These are phyloP conservation scores for Zhuqinia jingwanae DNA, from an alignment of 2,888 invertebrate species.

Conservation along the genomic window DNA sequence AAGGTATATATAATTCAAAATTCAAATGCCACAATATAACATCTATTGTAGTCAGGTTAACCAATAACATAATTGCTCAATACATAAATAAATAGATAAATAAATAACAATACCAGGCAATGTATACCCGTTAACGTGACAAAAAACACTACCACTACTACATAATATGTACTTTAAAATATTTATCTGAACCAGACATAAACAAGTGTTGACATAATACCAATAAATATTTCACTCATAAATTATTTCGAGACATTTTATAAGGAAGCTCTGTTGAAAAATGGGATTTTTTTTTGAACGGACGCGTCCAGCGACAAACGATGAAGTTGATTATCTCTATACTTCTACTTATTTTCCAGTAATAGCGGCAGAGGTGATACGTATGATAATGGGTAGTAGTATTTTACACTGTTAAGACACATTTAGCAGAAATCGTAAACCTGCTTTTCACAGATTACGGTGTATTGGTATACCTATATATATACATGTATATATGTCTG, in stretches of 20 bases:
- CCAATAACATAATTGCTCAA: too few relatives aligned
- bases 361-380: constrained; percentile 14
- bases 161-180: too few relatives aligned
- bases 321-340: too few relatives aligned
- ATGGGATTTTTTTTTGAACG: background rate
- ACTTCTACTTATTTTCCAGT: too few relatives aligned
- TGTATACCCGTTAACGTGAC: too few relatives aligned
- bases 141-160: too few relatives aligned
- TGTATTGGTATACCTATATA: background rate
- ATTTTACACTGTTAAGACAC: constrained; percentile 22
- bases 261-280: constrained; percentile 33
- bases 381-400: background rate
- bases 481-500: background rate
- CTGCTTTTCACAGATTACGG: background rate
- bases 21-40: too few relatives aligned
- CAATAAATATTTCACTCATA: background rate
- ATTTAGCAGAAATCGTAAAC: constrained; percentile 1
- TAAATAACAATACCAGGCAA: too few relatives aligned
- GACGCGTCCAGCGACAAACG: constrained; percentile 1
- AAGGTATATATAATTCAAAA: too few relatives aligned
- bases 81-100: too few relatives aligned
- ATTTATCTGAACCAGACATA: too few relatives aligned
- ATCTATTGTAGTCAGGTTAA: too few relatives aligned
- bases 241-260: background rate
- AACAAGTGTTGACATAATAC: background rate